Percentiles rank a stretch among this genome's conserved stretches.
These are phyloP conservation scores for Hymenopus coronatus DNA, from an alignment of 2,888 invertebrate genomes.

Conservation along the genomic window DNA sequence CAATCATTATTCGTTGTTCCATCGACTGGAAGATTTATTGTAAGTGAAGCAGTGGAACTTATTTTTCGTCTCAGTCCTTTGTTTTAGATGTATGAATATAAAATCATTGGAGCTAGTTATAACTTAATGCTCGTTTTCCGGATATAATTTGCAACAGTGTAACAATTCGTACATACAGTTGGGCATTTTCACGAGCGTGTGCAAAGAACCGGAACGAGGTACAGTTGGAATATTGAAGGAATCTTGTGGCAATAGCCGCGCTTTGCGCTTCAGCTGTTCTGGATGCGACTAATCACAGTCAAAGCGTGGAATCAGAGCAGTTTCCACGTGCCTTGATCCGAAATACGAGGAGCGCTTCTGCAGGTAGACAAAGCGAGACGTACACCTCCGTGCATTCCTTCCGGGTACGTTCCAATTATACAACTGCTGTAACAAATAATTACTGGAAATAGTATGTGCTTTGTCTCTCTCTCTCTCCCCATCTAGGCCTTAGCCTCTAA, in stretches of 20 bases:
- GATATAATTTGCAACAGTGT: no score
- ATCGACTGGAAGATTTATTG: no score
- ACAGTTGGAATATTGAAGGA: background rate
- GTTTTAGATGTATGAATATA: no score
- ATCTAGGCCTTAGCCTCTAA: background rate
- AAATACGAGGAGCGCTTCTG: background rate
- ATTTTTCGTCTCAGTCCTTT: no score
- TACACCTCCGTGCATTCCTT: background rate
- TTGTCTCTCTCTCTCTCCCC: no score
- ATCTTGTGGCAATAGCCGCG: background rate
- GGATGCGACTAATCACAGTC: background rate
- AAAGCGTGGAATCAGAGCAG: background rate
- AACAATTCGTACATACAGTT: no score
- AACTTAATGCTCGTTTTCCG: no score
- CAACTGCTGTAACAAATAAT: background rate
- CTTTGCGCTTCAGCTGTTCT: background rate
- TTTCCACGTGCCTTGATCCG: background rate
- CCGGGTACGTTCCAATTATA: background rate
- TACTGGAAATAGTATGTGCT: background rate
- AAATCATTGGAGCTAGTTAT: no score
- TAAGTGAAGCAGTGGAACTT: no score
- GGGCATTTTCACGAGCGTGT: background rate
- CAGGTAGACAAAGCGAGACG: background rate
- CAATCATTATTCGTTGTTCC: no score
- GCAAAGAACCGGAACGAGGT: background rate